phyloP scores from a whole-genome alignment of 2,888 invertebrate genomes.

The Drosophila neutralis region DNA sequence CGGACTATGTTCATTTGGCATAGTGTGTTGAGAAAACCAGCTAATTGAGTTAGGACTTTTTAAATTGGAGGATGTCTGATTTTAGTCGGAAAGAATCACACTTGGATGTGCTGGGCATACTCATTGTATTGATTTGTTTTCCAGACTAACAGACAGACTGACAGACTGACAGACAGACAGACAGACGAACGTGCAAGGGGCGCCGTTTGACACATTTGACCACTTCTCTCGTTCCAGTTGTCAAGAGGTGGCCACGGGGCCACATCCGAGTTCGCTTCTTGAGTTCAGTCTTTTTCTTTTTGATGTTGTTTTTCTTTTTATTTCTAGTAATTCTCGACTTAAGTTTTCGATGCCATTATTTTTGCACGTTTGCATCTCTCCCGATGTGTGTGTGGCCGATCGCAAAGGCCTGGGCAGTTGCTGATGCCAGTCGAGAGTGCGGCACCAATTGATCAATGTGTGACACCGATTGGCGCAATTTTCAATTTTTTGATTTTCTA shows the following conservation, averaged over 20 bases:
- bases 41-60: background rate
- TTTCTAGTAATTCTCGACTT: background rate
- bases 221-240: conserved; percentile 36
- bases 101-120: background rate
- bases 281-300: background rate
- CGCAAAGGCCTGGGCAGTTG: conserved; percentile 20
- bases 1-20: background rate
- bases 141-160: background rate
- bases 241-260: conserved; percentile 3
- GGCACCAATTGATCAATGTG: conserved; percentile 67
- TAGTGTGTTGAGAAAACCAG: too few species aligned
- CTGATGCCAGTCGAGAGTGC: conserved; percentile 42
- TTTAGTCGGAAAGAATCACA: background rate
- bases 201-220: conserved; percentile 21
- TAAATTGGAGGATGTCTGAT: background rate
- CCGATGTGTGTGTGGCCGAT: background rate
- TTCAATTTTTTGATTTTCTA: conserved; percentile 19
- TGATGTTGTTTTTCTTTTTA: background rate
- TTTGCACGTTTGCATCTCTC: conserved; percentile 39
- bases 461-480: conserved; percentile 29
- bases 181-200: conserved; percentile 18
- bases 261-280: background rate
- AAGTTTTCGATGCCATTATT: background rate
- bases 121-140: background rate
- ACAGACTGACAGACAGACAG: background rate